These are phyloP conservation scores for Papio anubis DNA, from an alignment of 2,113 vertebrate genomes.

Conservation along the genomic window DNA sequence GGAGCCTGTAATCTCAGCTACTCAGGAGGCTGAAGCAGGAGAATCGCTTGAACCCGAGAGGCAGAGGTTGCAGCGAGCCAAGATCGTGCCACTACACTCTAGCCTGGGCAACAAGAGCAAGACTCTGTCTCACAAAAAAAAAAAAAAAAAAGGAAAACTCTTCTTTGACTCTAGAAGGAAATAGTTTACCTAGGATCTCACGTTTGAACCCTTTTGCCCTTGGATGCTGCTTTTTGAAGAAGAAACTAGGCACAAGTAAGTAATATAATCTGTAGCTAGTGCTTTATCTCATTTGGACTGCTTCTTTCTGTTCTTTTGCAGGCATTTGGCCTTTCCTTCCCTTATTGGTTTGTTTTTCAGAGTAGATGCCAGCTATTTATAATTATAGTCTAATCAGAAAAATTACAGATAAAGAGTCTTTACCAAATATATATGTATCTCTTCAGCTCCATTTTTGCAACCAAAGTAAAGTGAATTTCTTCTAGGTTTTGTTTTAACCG, in stretches of 20 bases:
- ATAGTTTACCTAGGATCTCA: neutral
- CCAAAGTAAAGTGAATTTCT: neutral
- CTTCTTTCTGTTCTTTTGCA: neutral
- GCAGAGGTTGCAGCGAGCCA: no score
- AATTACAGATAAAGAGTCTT: neutral
- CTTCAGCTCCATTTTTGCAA: slow-evolving; percentile 15
- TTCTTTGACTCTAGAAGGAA: slow-evolving; percentile 1
- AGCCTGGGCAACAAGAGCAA: no score
- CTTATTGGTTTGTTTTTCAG: slow-evolving; percentile 1
- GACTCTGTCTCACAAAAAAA: no score
- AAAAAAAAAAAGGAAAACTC: no score
- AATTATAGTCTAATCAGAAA: slow-evolving; percentile 22
- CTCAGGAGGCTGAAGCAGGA: no score
- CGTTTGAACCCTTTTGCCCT: neutral
- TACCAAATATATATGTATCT: neutral
- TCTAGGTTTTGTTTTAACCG: neutral
- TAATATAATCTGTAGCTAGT: neutral
- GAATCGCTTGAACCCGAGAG: no score
- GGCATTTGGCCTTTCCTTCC: neutral
- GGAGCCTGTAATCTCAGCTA: no score
- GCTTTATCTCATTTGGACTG: neutral
- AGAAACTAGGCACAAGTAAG: neutral
- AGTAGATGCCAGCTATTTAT: slow-evolving; percentile 24
- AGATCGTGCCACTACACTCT: no score
- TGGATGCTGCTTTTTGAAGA: neutral